Base-by-base conservation (phyloP, 2,888 invertebrate genomes). In the Acronicta aceris region DNA sequence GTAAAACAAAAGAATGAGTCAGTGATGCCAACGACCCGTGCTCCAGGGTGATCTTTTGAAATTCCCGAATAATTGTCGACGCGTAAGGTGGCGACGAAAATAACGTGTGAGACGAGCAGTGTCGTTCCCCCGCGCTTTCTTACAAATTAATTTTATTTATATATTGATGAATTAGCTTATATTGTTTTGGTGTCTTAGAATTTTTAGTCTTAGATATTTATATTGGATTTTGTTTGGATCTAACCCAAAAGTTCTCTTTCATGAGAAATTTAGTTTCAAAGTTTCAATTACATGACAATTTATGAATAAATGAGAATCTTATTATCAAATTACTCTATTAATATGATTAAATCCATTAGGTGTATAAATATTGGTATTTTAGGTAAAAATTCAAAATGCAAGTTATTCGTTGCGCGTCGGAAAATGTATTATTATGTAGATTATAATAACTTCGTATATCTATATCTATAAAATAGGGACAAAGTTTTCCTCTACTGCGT, bases 51-150 rank as follows among this genome's bases (percentile, higher is more conserved):
- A 93, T 94, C 93, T 93, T 91, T 90, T 87, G 89, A 93, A 91
- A 93, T 93, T 93, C 92, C 93, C 92, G 87, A 93, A 93, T 93
- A 92, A 93, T 93, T 93, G 92, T 91, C 90, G 92, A 90, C 89
- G 86, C 84, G 88, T 89, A 92, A 90, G 90, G 89, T 91, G 89
- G 85, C 84, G 90, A 92, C 93, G 83, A 89, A 93, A 93, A 94
- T 93, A 93, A 90, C 89, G 81, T 79, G 74, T 74, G 85, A 87
- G 84, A 86, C 86, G 85, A 81, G 69, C 81, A 73, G 82, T 86
- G 87, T 88, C 90, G 89, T 86, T 90, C 88, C 87, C 91, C 92
- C 86, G 84, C 81, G 82, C 81, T 78, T 76, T 73, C 85, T 82
- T 86, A 89, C 87, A 89, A 89, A 92, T 92, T 89, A 88, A 90